Evolutionary conservation across 2,113 vertebrate species (phyloP), one percentile per base, ranked within the genome.

Genomic region (Larimichthys crocea): DNA sequence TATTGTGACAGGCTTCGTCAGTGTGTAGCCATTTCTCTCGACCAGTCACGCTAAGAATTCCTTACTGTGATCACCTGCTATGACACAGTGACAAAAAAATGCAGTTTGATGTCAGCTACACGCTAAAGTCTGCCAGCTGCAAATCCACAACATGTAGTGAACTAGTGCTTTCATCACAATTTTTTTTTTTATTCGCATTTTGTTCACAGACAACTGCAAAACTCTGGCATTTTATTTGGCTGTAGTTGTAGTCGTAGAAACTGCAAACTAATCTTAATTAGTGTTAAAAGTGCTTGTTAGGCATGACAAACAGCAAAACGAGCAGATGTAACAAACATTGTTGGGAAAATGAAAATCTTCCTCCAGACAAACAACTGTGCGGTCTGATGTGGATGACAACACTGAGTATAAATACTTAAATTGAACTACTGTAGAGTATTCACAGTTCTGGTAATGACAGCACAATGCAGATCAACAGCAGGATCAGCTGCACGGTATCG

Each of bases 391-490:
- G 16, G 8, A 19, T 10, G 29, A 24, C 20, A 65, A 12, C 42
- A 48, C 40, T 3, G 24, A 49, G 46, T 22, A 11, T 26, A 10
- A 61, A 49, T 11, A 19, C 44, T 26, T 19, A 0, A 35, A 15
- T 44, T 8, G 14, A 1, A 24, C 5, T 8, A 0, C 22, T n/a
- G 49, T 12, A 4, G 46, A 10, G 44, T 19, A 3, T 14, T 66
- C 24, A 0, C 24, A 50, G 44, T 42, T 22, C 22, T 60, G 66
- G 35, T 19, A 14, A 3, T 14, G 60, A 7, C 16, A 12, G 31
- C 60, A 29, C 74, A 31, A 16, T 20, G 71, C 62, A 31, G 64
- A 62, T 64, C 42, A 40, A 4, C 49, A 46, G 48, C 61, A 74
- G 60, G 19, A 35, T 26, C 9, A 16, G 16, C 69, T 20, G 60